Evolutionary conservation across 2,888 invertebrate genomes (phyloP).

Genomic region (Watsonalla binaria): DNA sequence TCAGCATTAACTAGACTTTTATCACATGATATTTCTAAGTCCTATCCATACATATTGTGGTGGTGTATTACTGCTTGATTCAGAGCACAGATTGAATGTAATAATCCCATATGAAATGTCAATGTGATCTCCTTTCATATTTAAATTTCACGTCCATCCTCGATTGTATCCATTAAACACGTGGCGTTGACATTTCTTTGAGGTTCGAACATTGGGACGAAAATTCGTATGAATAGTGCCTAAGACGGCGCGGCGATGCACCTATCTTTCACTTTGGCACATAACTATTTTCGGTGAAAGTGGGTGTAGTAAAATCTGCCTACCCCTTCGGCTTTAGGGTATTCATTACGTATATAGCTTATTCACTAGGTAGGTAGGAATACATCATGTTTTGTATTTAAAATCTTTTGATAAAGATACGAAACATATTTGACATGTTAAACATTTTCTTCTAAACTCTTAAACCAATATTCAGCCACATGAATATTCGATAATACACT

Average conservation of each 20-base stretch:
- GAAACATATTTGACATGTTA: too few species aligned
- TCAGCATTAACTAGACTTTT: too few species aligned
- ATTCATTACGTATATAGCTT: too few species aligned
- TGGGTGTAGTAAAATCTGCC: slow-evolving; percentile 3
- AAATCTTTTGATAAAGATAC: too few species aligned
- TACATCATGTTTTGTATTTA: too few species aligned
- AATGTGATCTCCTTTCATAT: slow-evolving; percentile 30
- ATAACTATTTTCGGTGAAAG: too few species aligned
- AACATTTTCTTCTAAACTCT: too few species aligned
- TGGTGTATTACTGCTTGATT: not conserved
- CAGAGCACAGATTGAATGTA: slow-evolving; percentile 5
- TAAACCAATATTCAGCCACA: too few species aligned
- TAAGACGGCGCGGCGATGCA: slow-evolving; percentile 2
- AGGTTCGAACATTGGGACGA: slow-evolving; percentile 55
- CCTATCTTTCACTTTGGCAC: too few species aligned
- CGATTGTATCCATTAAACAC: slow-evolving; percentile 34
- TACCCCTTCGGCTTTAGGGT: not conserved
- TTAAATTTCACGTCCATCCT: slow-evolving; percentile 36
- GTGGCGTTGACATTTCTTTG: slow-evolving; percentile 51
- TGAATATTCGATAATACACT: too few species aligned
- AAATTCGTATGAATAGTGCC: slow-evolving; percentile 11
- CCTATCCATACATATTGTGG: slow-evolving; percentile 8
- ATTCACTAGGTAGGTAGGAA: too few species aligned
- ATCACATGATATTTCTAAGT: slow-evolving; percentile 3
- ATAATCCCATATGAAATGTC: slow-evolving; percentile 22